Evolutionary conservation across 1,140 invertebrate genomes (phyloP), one percentile per base, ranked within the genome.

Genomic region (Episyrphus balteatus): DNA sequence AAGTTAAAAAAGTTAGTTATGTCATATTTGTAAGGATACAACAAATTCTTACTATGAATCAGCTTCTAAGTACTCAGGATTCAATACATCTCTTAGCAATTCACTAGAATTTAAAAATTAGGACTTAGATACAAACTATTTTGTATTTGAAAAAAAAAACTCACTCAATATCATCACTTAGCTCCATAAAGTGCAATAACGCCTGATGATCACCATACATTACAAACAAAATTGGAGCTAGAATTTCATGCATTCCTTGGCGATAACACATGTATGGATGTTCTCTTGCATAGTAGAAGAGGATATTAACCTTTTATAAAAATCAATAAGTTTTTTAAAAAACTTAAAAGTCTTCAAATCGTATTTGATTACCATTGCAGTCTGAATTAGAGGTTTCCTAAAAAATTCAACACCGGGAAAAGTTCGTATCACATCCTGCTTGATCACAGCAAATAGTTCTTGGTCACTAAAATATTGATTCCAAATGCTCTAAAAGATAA

Each of bases 201-300:
- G 81, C 76, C 58, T 83, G 77, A 50, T 81, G 80, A 67, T 88
- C 86, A 55, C 73, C 76, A 57, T 83, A 77, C 17, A 88, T 65
- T 6, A 87, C 82, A 62, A 83, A 86, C 33, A 88, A 69, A 34
- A 88, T 61, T 0, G 86, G 85, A 8, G 84, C 86, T 42, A 88
- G 65, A 44, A 88, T 74, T 64, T 88, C 86, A 66, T 88, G 85
- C 86, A 88, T 88, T n/a, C 86, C 86, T 73, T 88, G 86, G 50
- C 81, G 70, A 60, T 88, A 88, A 19, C 81, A 82, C 47, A 87
- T 73, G 19, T 78, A 70, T 0, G 83, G 73, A 68, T 86, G 78
- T 44, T 83, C 73, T 36, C 83, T 75, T 2, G 84, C 82, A 73
- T 84, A 88, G 58, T 79, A 77, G 64, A 86, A 84, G 0, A 68